These are phyloP conservation scores for Lonchura striata DNA, from an alignment of 2,113 vertebrate species.

Conservation along the genomic window DNA sequence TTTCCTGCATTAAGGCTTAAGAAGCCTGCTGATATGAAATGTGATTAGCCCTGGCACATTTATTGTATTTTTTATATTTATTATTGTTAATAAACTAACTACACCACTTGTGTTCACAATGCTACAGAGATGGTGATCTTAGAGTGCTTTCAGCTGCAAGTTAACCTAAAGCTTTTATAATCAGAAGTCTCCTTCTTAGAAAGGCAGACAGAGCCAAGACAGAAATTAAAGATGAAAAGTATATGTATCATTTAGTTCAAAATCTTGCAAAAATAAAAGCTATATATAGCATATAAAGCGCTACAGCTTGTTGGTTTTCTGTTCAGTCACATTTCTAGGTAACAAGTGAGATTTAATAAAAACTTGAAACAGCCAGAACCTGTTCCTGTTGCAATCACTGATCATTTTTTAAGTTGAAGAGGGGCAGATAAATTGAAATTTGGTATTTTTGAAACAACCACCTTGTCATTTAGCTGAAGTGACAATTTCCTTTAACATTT, in stretches of 20 bases:
- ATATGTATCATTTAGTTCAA: neutral
- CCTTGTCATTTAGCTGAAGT: neutral
- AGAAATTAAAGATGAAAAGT: neutral
- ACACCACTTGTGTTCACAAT: neutral
- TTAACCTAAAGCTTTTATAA: neutral
- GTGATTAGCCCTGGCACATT: neutral
- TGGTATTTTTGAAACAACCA: neutral
- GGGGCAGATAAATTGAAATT: neutral
- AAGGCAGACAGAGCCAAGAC: neutral
- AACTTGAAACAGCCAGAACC: neutral
- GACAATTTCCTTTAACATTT: slow-evolving; percentile 12
- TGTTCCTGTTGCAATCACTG: neutral
- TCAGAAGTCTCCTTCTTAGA: neutral
- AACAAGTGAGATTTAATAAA: neutral
- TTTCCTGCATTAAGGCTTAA: neutral
- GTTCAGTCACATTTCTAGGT: neutral
- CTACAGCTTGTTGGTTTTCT: neutral
- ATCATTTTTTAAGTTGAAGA: neutral
- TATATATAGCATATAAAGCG: neutral
- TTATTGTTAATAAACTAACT: neutral
- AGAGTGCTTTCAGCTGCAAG: neutral
- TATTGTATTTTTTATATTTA: neutral
- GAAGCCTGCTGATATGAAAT: neutral
- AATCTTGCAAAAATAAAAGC: neutral
- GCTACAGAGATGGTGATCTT: neutral